These are phyloP conservation scores for Amblyteles armatorius DNA, from an alignment of 2,888 invertebrate genomes.

Conservation along the genomic window DNA sequence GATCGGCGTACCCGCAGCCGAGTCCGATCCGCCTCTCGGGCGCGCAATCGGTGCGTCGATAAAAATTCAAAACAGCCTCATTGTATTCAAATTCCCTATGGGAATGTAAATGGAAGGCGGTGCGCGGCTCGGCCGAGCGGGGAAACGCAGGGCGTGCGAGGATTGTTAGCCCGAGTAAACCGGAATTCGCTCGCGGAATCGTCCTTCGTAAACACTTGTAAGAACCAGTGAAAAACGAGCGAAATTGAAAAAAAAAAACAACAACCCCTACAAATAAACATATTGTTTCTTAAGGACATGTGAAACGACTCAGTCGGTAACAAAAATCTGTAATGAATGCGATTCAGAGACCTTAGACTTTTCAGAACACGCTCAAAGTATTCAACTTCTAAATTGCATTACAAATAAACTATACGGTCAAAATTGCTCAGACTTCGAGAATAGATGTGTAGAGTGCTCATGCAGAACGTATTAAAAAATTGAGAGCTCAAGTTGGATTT, in stretches of 20 bases:
- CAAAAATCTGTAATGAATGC: no score
- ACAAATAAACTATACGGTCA: no score
- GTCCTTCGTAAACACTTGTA: slow-evolving; percentile 3
- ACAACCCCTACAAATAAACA: neutral
- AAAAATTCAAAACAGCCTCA: slow-evolving; percentile 83
- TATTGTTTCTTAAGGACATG: neutral
- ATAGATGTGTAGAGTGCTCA: no score
- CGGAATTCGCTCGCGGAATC: neutral
- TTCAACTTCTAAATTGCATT: no score
- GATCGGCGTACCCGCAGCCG: neutral
- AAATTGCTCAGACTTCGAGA: no score
- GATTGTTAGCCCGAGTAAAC: slow-evolving; percentile 39
- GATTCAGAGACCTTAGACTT: no score
- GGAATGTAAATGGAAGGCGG: slow-evolving; percentile 68
- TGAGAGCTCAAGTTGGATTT: no score
- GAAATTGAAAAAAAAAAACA: neutral
- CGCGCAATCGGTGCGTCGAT: slow-evolving; percentile 76
- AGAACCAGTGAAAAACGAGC: neutral
- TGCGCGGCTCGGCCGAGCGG: slow-evolving; percentile 42
- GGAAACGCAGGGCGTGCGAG: slow-evolving; percentile 44
- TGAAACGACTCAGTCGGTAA: no score
- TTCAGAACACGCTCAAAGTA: no score
- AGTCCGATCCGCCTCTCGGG: slow-evolving; percentile 36
- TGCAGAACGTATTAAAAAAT: no score
- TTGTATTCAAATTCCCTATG: slow-evolving; percentile 82